phyloP scores from a whole-genome alignment of 2,797 vertebrate species.

The Channallabes apus region DNA sequence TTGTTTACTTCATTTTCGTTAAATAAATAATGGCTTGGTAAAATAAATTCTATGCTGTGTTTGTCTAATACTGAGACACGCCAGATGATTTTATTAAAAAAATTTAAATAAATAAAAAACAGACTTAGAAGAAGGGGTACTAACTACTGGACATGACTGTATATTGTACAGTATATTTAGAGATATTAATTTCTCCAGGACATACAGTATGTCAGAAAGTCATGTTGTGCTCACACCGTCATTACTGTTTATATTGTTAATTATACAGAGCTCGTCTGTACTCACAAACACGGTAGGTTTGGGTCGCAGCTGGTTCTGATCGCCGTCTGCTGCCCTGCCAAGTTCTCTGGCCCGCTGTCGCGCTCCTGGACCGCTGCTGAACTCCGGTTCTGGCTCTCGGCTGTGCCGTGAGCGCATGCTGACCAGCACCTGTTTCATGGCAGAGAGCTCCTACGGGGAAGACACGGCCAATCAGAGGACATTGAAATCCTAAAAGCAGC shows the following conservation, averaged over 20 bases:
- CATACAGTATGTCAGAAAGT: background rate
- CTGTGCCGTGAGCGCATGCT: slow-evolving; percentile 76
- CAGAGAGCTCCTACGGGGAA: slow-evolving; percentile 81
- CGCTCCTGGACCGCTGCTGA: slow-evolving; percentile 51
- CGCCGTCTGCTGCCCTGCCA: slow-evolving; percentile 62
- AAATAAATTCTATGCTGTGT: no score
- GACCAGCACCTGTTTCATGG: slow-evolving; percentile 91
- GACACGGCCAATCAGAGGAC: background rate
- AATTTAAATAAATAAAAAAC: no score
- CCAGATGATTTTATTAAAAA: no score
- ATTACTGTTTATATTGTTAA: background rate
- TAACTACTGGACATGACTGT: no score
- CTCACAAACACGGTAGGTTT: slow-evolving; percentile 95
- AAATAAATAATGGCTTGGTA: no score
- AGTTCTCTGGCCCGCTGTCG: slow-evolving; percentile 61
- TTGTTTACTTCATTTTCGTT: no score
- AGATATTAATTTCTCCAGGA: background rate
- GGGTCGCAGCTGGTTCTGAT: slow-evolving; percentile 76
- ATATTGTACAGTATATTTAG: no score
- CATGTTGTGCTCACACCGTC: background rate
- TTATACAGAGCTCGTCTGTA: slow-evolving; percentile 44
- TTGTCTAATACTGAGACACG: no score
- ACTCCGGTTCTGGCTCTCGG: slow-evolving; percentile 64
- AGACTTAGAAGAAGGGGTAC: no score
- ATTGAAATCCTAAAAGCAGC: no score